A percentile compares a stretch with the other conserved stretches of the same genome.
These are phyloP conservation scores for Ceratina australensis DNA, from an alignment of 1,140 invertebrate species.

Conservation along the genomic window DNA sequence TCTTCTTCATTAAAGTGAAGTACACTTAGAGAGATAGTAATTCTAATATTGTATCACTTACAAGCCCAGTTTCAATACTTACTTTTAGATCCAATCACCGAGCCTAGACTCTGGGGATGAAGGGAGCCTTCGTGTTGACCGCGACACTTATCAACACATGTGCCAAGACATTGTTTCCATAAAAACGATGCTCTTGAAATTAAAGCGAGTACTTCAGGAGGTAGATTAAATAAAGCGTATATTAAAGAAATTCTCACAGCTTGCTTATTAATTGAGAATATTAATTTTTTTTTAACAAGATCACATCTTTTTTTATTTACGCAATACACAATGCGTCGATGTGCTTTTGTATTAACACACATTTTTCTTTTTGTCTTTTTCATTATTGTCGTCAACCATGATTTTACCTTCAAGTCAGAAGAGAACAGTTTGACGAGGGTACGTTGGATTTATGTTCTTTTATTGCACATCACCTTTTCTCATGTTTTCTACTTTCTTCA, in stretches of 20 bases:
- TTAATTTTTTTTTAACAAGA: conserved; percentile 22
- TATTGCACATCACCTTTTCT: conserved; percentile 37
- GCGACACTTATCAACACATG: conserved; percentile 84
- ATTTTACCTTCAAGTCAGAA: conserved; percentile 79
- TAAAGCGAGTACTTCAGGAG: conserved; percentile 89
- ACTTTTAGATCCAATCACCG: conserved; percentile 73
- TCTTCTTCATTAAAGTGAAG: background rate
- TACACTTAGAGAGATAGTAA: too few species aligned
- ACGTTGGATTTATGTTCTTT: conserved; percentile 73
- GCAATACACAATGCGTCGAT: conserved; percentile 45
- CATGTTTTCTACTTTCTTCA: background rate
- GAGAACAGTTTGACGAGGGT: conserved; percentile 84
- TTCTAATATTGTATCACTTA: too few species aligned
- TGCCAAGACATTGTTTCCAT: conserved; percentile 88
- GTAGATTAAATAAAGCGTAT: conserved; percentile 72
- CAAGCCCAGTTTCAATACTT: background rate
- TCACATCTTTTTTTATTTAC: conserved; percentile 46
- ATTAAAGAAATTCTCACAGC: background rate
- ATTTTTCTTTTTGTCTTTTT: conserved; percentile 70
- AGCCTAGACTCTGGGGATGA: conserved; percentile 81
- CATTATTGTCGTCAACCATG: conserved; percentile 74
- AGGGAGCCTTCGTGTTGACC: conserved; percentile 80
- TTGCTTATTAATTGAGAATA: conserved; percentile 16
- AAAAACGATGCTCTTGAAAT: conserved; percentile 88
- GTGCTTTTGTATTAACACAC: conserved; percentile 70